Conservation (phyloP, 2,888 invertebrate species). For the Dioctria linearis region DNA sequence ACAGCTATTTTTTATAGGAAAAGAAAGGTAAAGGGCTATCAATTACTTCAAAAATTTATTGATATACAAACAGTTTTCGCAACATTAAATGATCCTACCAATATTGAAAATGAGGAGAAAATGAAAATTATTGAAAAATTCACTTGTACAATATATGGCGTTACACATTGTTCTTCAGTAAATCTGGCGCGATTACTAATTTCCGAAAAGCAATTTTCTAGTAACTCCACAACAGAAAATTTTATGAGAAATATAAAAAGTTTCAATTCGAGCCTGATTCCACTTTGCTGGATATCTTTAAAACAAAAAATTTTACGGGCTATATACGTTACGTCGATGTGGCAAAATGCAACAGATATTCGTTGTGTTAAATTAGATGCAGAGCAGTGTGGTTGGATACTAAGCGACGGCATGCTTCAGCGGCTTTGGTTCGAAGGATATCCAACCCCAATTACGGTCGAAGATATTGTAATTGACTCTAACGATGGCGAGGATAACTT, state of each 20-base stretch:
- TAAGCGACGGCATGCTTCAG: background rate
- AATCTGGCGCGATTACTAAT: constrained; percentile 2
- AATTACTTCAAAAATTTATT: background rate
- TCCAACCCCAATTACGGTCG: too few relatives aligned
- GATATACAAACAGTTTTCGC: background rate
- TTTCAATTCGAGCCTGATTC: background rate
- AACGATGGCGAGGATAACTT: too few relatives aligned
- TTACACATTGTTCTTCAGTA: background rate
- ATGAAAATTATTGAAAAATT: constrained; percentile 12
- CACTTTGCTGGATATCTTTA: constrained; percentile 4
- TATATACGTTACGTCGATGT: constrained; percentile 1
- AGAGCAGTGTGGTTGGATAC: background rate
- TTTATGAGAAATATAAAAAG: background rate
- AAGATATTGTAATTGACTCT: too few relatives aligned
- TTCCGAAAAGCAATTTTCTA: background rate
- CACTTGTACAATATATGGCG: background rate
- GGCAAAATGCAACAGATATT: constrained; percentile 1
- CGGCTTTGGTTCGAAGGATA: too few relatives aligned
- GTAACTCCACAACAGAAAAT: background rate
- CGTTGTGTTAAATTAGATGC: constrained; percentile 2
- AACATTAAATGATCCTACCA: background rate
- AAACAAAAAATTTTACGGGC: background rate
- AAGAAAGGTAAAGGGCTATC: constrained; percentile 12
- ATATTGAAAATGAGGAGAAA: constrained; percentile 16
- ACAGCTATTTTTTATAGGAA: constrained; percentile 21